These are phyloP conservation scores for Campaea margaritaria DNA, from an alignment of 2,888 invertebrate genomes.

Conservation along the genomic window DNA sequence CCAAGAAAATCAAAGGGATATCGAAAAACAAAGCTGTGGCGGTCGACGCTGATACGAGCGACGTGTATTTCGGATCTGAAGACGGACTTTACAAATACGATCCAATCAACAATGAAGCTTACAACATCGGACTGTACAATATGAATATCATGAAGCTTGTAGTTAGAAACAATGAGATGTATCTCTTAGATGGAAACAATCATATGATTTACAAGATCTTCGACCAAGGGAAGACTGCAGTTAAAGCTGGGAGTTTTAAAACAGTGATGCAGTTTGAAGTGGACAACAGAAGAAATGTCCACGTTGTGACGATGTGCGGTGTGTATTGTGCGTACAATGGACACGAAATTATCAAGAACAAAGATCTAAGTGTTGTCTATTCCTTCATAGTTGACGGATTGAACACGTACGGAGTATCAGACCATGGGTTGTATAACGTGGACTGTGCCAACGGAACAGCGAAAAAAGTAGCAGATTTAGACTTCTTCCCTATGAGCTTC, in stretches of 20 bases:
- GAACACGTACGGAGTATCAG: conserved; percentile 64
- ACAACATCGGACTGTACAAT: conserved; percentile 70
- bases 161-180: conserved; percentile 72
- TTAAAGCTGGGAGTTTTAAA: conserved; percentile 60
- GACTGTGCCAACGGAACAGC: conserved; percentile 73
- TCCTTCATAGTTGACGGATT: conserved; percentile 64
- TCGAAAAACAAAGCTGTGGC: conserved; percentile 72
- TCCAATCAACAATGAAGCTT: conserved; percentile 59
- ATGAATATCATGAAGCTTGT: conserved; percentile 74
- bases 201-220: conserved; percentile 73
- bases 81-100: conserved; percentile 75
- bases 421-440: conserved; percentile 65
- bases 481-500: conserved; percentile 67
- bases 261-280: conserved; percentile 74
- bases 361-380: conserved; percentile 61
- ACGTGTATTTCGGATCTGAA: conserved; percentile 76
- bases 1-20: conserved; percentile 67
- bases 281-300: conserved; percentile 66
- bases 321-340: conserved; percentile 65
- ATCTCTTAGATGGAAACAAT: conserved; percentile 70
- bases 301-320: conserved; percentile 74
- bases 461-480: conserved; percentile 56
- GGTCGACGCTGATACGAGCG: conserved; percentile 67
- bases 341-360: conserved; percentile 66
- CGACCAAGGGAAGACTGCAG: conserved; percentile 55